Evolutionary conservation across 2,888 invertebrate species (phyloP).

Genomic region (Melolontha melolontha): DNA sequence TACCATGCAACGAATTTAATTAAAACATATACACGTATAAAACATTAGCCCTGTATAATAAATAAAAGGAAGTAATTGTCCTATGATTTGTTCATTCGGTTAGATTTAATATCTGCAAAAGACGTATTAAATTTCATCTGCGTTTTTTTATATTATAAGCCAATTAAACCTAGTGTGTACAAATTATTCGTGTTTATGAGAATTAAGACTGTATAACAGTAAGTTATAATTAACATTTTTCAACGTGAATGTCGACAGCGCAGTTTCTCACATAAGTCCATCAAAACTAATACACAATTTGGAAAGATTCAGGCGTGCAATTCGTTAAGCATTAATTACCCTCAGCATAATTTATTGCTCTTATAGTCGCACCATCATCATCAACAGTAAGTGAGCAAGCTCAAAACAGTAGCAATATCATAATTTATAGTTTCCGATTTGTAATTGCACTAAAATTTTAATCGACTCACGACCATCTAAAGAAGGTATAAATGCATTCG

Average conservation of each 20-base stretch:
- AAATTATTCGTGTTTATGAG: too few species aligned
- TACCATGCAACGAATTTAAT: too few species aligned
- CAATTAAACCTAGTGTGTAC: too few species aligned
- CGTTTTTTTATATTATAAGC: too few species aligned
- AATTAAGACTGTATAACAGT: background rate
- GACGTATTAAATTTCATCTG: too few species aligned
- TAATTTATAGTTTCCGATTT: constrained; percentile 40
- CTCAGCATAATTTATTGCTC: constrained; percentile 32
- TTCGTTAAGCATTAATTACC: constrained; percentile 39
- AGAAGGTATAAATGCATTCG: background rate
- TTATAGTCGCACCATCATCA: constrained; percentile 21
- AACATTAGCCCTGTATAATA: too few species aligned
- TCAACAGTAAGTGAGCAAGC: background rate
- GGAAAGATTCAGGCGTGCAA: constrained; percentile 31
- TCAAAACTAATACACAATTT: constrained; percentile 20
- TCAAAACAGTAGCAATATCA: constrained; percentile 36
- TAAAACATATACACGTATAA: too few species aligned
- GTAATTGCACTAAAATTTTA: constrained; percentile 33
- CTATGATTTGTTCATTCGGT: too few species aligned
- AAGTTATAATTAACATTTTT: constrained; percentile 21
- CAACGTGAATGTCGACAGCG: background rate
- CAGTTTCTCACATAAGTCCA: constrained; percentile 28
- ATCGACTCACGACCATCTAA: constrained; percentile 21
- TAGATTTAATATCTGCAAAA: too few species aligned
- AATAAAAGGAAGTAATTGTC: too few species aligned